Evolutionary conservation across 2,797 vertebrate species (phyloP).

Genomic region (Bovichtus diacanthus): DNA sequence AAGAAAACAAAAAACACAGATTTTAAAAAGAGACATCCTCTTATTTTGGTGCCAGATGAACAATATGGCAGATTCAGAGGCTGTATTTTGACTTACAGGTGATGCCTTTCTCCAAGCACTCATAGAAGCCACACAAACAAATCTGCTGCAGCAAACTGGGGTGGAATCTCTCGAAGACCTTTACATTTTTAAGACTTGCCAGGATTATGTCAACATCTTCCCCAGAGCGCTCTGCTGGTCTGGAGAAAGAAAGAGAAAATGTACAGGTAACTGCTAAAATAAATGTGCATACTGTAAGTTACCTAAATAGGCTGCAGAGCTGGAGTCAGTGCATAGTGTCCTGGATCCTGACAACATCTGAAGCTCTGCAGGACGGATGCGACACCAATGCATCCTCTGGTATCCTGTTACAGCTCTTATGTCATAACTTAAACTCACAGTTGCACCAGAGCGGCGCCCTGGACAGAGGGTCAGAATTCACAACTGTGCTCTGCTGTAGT

Average conservation of each 20-base stretch:
- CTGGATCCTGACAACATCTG: conserved; percentile 30
- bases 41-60: background rate
- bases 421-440: background rate
- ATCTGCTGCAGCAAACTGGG: conserved; percentile 95
- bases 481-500: background rate
- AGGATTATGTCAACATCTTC: conserved; percentile 98
- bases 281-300: background rate
- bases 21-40: background rate
- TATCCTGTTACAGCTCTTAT: conserved; percentile 8
- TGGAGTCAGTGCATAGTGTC: background rate
- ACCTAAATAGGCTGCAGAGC: background rate
- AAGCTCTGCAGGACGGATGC: conserved; percentile 10
- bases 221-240: conserved; percentile 93
- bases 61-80: background rate
- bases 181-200: conserved; percentile 92
- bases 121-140: conserved; percentile 95
- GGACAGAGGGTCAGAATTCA: background rate
- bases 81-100: conserved; percentile 88
- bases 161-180: conserved; percentile 96
- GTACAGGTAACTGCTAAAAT: conserved; percentile 4
- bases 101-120: conserved; percentile 95
- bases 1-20: conserved; percentile 28
- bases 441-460: background rate
- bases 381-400: conserved; percentile 19
- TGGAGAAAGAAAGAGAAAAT: conserved; percentile 62